Evolutionary conservation across 2,888 invertebrate genomes (phyloP), one percentile per base, ranked within the genome.

Genomic region (Dryadula phaetusa): DNA sequence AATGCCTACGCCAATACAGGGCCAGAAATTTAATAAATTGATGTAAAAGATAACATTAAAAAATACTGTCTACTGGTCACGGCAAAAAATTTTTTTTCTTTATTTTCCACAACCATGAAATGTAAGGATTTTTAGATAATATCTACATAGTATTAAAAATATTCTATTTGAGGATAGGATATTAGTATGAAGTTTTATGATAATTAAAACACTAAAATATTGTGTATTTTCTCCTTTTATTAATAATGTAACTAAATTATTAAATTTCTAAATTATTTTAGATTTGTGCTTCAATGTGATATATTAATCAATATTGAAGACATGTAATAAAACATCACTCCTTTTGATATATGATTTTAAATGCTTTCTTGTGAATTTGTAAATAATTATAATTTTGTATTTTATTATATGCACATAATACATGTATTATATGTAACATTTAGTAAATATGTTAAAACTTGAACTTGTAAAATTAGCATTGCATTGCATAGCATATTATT

Each of bases 1-100:
- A 88, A 82, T 76, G 82, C 75, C 34, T 69, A 83, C 64, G 70
- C 80, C 20, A 70, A 80, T 58, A 76, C 84, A 67, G 88, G 89
- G 67, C 75, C 85, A 52, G 86, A 90, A 67, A 75, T 88, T 74
- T 89, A 85, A 63, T 65, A 12, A 58, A 32, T 34, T 3, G n/a
- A 16, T 34, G 16, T 6, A 20, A 28, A 62, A 25, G 12, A 28
- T 34, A n/a, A 22, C n/a, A 42, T 16, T 49, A 28, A 52, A 14
- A 52, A 12, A 42, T 52, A 52, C 16, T 67, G 12, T 56, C 7
- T 37, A 37, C 56, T 56, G 6, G 56, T n/a, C 37, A 40, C 10
- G 20, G n/a, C 14, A 14, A 37, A 37, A 37, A 40, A 28, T 40
- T 56, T 54, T 22, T 37, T 12, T 32, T 37, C 1, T 14, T 20